Evolutionary conservation across 2,797 vertebrate species (phyloP).

Genomic region (Zenarchopterus dispar): DNA sequence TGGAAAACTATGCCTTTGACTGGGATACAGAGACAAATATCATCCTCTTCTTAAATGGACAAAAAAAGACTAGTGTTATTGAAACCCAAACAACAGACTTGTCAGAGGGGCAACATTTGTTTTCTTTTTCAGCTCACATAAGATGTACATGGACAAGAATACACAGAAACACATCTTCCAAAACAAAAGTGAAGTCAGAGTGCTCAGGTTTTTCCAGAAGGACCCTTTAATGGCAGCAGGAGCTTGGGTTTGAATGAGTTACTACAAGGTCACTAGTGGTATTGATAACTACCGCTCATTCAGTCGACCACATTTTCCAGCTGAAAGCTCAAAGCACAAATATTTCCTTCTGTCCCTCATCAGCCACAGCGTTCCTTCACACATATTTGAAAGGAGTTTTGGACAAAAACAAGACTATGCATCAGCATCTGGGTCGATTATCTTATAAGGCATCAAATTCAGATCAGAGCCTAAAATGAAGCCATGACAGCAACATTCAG

Average conservation of each 20-base stretch:
- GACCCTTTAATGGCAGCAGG: neutral
- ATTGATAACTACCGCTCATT: constrained; percentile 10
- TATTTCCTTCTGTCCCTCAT: no score
- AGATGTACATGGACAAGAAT: constrained; percentile 4
- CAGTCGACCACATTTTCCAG: constrained; percentile 3
- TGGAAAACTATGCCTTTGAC: constrained; percentile 11
- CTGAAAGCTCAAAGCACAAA: constrained; percentile 1
- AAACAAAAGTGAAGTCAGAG: neutral
- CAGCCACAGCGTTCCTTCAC: no score
- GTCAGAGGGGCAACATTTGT: neutral
- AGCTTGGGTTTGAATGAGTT: neutral
- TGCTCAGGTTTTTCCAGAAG: neutral
- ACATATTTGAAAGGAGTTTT: no score
- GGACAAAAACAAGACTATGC: no score
- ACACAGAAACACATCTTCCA: neutral
- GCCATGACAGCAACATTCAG: no score
- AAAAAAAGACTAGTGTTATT: constrained; percentile 8
- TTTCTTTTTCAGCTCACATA: constrained; percentile 7
- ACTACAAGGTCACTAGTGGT: neutral
- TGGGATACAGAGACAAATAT: constrained; percentile 4
- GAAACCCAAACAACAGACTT: neutral
- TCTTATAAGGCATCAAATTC: no score
- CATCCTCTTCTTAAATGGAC: neutral
- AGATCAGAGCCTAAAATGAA: no score
- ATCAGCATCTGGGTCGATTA: no score